Evolutionary conservation across 1,140 invertebrate genomes (phyloP), one percentile per base, ranked within the genome.

Genomic region (Himalopsyche phryganea): DNA sequence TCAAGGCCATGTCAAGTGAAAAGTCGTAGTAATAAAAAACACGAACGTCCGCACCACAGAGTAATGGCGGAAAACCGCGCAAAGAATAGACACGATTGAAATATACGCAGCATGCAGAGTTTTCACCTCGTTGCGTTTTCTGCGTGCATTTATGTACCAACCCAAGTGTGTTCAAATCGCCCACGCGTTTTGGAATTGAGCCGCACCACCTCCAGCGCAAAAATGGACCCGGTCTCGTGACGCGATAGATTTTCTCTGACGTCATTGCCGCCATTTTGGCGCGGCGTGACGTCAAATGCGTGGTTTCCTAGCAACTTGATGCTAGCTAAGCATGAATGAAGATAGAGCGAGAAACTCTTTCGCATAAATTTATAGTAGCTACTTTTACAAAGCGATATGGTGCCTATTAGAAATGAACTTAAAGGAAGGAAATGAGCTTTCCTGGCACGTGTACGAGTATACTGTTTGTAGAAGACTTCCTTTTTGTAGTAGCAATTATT

Each of bases 261-360:
- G 52, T 55, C 52, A 55, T 17, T 10, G 13, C 51, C 28, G 40
- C 41, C 51, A 33, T 45, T 6, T 44, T 35, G 44, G 6, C 11
- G 33, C 35, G 35, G 7, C 44, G 19, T 55, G 52, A 55, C 52
- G 60, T 62, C 55, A 62, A 36, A 50, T 9, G 53, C 18, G 23
- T 9, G 23, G 23, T 28, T 28, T 3, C 23, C 23, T 28, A 28
- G 49, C 49, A 23, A 51, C 57, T 45, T 11, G 40, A 20, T 23
- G 18, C 32, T 1, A 32, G 38, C 38, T 15, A 15, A 40, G 38
- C 38, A 61, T 61, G 60, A 61, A 61, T 61, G 60, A 50, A 23
- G 54, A 45, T 33, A 40, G 47, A 51, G 54, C 48, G 60, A 50
- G 54, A 28, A 9, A 9, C 9, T 9, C 9, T 28, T 28, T 28